These are phyloP conservation scores for Biston betularia DNA, from an alignment of 2,888 invertebrate species.

Conservation along the genomic window DNA sequence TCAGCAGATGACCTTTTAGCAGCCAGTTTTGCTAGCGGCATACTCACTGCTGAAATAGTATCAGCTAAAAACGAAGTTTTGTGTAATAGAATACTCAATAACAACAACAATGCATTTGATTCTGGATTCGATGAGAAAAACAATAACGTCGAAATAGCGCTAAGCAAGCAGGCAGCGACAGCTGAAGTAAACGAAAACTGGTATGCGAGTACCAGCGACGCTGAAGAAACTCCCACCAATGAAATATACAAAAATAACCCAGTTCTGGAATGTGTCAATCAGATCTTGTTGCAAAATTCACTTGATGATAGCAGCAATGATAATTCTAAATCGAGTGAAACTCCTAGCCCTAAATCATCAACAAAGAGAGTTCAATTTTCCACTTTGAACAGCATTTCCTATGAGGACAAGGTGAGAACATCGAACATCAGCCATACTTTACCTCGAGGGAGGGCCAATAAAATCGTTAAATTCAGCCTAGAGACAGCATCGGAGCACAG, in stretches of 20 bases:
- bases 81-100: constrained; percentile 71
- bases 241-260: constrained; percentile 93
- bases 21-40: constrained; percentile 63
- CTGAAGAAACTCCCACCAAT: constrained; percentile 90
- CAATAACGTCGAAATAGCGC: constrained; percentile 66
- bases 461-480: constrained; percentile 83
- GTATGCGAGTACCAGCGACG: constrained; percentile 93
- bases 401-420: constrained; percentile 77
- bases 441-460: constrained; percentile 75
- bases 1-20: constrained; percentile 73
- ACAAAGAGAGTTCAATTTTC: constrained; percentile 88
- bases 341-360: constrained; percentile 79
- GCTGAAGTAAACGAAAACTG: constrained; percentile 90
- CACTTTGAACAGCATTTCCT: constrained; percentile 87
- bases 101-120: constrained; percentile 64
- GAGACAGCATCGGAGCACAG: constrained; percentile 86
- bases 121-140: constrained; percentile 69
- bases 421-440: constrained; percentile 69
- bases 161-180: constrained; percentile 61
- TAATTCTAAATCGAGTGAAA: constrained; percentile 79
- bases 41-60: constrained; percentile 67
- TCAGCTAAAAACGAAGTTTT: constrained; percentile 80
- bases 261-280: constrained; percentile 94
- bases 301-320: constrained; percentile 86
- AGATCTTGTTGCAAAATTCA: constrained; percentile 92